Evolutionary conservation across 2,888 invertebrate genomes (phyloP).

Genomic region (Lycia hirtaria): DNA sequence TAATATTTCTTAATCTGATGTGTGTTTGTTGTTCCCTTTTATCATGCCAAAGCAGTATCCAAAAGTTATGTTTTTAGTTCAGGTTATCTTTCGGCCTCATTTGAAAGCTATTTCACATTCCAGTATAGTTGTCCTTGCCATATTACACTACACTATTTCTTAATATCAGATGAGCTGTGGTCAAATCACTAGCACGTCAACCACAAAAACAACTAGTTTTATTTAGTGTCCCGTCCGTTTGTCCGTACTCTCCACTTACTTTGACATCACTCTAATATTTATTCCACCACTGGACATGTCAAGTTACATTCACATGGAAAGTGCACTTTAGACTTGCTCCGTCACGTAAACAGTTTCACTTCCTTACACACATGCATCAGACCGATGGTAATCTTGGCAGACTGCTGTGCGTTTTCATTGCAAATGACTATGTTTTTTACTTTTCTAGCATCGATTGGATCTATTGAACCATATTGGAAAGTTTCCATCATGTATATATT

Average conservation of each 20-base stretch:
- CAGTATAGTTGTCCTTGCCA: too few relatives aligned
- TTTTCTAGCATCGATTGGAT: slow-evolving; percentile 1
- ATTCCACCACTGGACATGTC: slow-evolving; percentile 23
- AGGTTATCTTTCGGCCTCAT: background rate
- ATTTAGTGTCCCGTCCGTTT: too few relatives aligned
- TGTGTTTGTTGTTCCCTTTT: background rate
- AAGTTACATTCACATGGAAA: slow-evolving; percentile 32
- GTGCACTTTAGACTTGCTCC: slow-evolving; percentile 28
- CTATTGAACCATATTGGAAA: background rate
- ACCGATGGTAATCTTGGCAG: slow-evolving; percentile 16
- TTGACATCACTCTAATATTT: slow-evolving; percentile 12
- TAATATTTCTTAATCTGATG: background rate
- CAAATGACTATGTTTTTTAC: slow-evolving; percentile 14
- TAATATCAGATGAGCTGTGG: too few relatives aligned
- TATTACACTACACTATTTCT: too few relatives aligned
- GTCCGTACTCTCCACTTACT: background rate
- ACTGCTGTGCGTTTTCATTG: slow-evolving; percentile 24
- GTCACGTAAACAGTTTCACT: slow-evolving; percentile 39
- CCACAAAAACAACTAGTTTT: too few relatives aligned
- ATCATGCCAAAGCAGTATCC: background rate
- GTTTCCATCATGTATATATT: background rate
- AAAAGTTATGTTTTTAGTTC: background rate
- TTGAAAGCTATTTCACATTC: too few relatives aligned
- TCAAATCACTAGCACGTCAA: too few relatives aligned
- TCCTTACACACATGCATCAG: slow-evolving; percentile 22